Base-by-base conservation (phyloP, 2,797 vertebrate species). In the Sitta carolinensis region DNA sequence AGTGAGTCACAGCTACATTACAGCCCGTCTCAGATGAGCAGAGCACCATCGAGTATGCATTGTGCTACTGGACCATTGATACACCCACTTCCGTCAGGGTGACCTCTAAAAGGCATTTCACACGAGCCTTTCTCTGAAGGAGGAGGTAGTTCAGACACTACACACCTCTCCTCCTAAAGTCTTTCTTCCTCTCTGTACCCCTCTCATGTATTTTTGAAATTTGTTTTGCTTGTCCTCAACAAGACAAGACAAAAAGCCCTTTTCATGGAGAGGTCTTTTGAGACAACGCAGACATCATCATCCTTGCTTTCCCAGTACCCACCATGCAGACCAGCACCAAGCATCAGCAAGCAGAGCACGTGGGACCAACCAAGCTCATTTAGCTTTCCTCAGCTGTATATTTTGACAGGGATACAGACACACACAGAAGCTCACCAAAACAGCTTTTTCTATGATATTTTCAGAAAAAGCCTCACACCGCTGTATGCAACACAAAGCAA, bases 1-100 rank as follows among this genome's bases (percentile, higher is more conserved):
- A 2, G 21, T 42, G 36, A 74, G 11, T 26, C 40, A 4, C 45
- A 50, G 26, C 72, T n/a, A 3, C 30, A 67, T 45, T 23, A 54
- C 16, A 75, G 42, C 54, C 73, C 0, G 0, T 51, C 47, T 51
- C 2, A 2, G 23, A 36, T 13, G 23, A 70, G 10, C 0, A 0
- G 40, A 57, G 64, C 85, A 16, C 34, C 0, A 0, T 9, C 0
- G 0, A 48, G 30, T 10, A 27, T 7, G 4, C 54, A 14, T 40
- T 48, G 17, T 0, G 0, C n/a, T 52, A 4, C 32, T 2, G 4
- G 13, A 13, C 42, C 74, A 22, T 16, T 15, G 40, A 85, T 40
- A 45, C 50, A 20, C 13, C 30, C 42, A 4, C 23, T 82, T 32
- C 32, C 0, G 0, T 12, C 34, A 2, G 62, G 40, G 22, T 27